phyloP scores from a whole-genome alignment of 2,113 vertebrate species.

The Pholis gunnellus region DNA sequence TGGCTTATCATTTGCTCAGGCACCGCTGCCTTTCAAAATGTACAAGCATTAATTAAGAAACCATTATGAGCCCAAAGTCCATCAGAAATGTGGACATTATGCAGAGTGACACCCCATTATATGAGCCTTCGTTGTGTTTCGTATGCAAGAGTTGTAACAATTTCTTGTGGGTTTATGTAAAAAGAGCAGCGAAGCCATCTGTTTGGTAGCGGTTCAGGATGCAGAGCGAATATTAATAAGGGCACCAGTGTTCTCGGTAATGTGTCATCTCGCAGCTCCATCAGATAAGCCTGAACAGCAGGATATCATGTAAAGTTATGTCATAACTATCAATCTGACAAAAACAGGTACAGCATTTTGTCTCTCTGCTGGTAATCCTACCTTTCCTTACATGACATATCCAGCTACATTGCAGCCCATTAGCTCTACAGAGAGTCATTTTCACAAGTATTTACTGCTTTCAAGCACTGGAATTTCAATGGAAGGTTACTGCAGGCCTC shows the following conservation, averaged over 20 bases:
- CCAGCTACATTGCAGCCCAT: neutral
- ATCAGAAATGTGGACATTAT: constrained; percentile 77
- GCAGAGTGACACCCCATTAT: constrained; percentile 66
- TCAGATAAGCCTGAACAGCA: constrained; percentile 38
- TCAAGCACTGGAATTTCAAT: neutral
- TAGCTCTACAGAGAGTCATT: neutral
- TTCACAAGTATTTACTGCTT: neutral
- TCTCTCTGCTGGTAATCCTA: neutral
- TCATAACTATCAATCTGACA: constrained; percentile 52
- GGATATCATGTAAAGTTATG: constrained; percentile 38
- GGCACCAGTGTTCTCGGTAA: constrained; percentile 38
- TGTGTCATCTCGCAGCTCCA: constrained; percentile 40
- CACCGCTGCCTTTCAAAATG: constrained; percentile 44
- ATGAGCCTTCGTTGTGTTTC: constrained; percentile 48
- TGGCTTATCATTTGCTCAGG: constrained; percentile 48
- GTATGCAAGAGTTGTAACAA: constrained; percentile 43
- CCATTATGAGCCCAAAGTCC: constrained; percentile 75
- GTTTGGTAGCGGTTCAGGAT: constrained; percentile 50
- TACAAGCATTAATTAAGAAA: constrained; percentile 79
- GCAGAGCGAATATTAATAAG: constrained; percentile 70
- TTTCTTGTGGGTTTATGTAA: constrained; percentile 64
- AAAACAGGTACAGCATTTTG: constrained; percentile 39
- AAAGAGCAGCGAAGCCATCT: constrained; percentile 71
- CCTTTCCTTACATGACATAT: constrained; percentile 14
- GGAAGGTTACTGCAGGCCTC: constrained; percentile 1